Evolutionary conservation across 1,140 invertebrate species (phyloP), one percentile per base, ranked within the genome.

Genomic region (Rhizoglyphus robini): DNA sequence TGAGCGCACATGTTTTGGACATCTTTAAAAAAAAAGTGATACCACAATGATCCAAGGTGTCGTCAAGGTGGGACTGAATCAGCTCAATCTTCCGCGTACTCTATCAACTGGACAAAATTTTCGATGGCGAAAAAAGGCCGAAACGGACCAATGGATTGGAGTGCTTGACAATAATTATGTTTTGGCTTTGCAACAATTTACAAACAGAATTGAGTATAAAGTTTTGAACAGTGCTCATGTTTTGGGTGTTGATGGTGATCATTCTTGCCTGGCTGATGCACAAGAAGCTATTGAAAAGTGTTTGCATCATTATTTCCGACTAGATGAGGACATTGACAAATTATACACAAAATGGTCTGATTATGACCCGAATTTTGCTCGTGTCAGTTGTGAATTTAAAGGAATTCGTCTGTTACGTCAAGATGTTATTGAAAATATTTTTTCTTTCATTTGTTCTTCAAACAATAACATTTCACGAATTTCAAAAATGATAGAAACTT

Each of bases 371-470:
- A 75, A 88, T 70, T 96, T 96, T 79, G 75, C 81, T 67, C 77
- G 80, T 67, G 81, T 83, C 32, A 79, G 83, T 32, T 73, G 81
- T 65, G 77, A 85, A 62, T 87, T 86, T 72, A 81, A 82, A 71
- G 91, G 92, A 1, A 86, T 97, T 30, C 81, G 95, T 72, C 88
- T 97, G 71, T 75, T 99, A n/a, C 77, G 84, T 54, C 94, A 97
- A 78, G 87, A 96, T 70, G 84, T 90, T 0, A 78, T 90, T 2
- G 95, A 98, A 79, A 96, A 89, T 79, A 75, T 97, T 0, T 91
- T 97, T 73, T 87, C 89, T 15, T 97, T 97, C 73, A 96, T 97
- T 69, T 98, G 94, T 75, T 96, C 93, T 62, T 89, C 93, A 65
- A 97, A 97, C 74, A 98, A 98, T 76, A 88, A 97, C 72, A 96